phyloP scores from a whole-genome alignment of 2,797 vertebrate genomes.

The Melanotaenia nigrans region DNA sequence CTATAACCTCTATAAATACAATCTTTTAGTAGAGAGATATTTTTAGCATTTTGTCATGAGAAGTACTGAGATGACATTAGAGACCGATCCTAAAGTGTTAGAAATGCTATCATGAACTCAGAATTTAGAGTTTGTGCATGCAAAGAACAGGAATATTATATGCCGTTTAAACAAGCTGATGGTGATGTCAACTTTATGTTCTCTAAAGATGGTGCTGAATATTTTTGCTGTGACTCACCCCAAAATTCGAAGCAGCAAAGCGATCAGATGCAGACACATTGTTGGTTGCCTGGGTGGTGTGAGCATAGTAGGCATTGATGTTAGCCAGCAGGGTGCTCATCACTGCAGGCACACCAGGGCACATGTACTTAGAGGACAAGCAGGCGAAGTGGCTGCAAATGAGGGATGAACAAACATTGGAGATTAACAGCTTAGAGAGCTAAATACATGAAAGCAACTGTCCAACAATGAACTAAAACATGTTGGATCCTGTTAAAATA shows the following conservation, averaged over 20 bases:
- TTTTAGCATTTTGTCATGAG: neutral
- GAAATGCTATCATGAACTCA: neutral
- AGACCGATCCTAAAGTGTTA: neutral
- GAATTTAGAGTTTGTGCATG: neutral
- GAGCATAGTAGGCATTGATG: conserved; percentile 99
- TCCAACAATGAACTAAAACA: neutral
- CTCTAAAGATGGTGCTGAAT: neutral
- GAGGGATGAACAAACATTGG: conserved; percentile 20
- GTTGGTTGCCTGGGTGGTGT: conserved; percentile 97
- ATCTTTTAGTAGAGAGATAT: neutral
- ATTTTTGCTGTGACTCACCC: conserved; percentile 83
- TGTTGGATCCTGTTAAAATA: neutral
- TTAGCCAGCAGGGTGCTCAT: conserved; percentile 99
- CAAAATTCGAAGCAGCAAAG: conserved; percentile 98
- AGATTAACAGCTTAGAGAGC: neutral
- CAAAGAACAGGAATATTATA: neutral
- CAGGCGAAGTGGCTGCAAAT: conserved; percentile 94
- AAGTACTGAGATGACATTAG: neutral
- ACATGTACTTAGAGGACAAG: conserved; percentile 99
- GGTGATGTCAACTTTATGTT: neutral
- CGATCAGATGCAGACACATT: conserved; percentile 98
- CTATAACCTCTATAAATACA: neutral
- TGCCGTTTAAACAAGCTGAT: neutral
- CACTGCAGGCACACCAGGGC: conserved; percentile 95
- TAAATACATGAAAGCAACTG: neutral